Conservation (phyloP, 2,797 vertebrate species). For the Myripristis murdjan region DNA sequence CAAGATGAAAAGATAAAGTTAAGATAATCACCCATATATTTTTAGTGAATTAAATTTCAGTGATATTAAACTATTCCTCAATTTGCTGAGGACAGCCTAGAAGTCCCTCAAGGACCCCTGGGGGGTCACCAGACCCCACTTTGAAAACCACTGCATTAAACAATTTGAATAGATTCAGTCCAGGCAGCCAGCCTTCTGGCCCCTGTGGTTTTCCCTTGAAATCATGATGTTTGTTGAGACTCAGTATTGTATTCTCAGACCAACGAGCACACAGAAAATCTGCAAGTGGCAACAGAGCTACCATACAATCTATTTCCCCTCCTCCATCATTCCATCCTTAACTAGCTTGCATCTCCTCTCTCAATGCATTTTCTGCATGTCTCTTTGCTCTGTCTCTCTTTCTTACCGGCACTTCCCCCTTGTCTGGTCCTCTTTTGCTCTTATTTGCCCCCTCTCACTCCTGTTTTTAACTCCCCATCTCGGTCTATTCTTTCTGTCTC, state of each 20-base stretch:
- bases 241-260: no score
- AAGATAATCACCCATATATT: no score
- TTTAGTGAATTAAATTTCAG: no score
- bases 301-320: neutral
- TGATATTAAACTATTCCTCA: no score
- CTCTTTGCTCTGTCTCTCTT: conserved; percentile 8
- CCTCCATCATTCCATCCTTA: conserved; percentile 5
- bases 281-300: neutral
- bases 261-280: no score
- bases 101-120: no score
- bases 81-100: no score
- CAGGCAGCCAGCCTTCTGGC: neutral
- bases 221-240: no score
- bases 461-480: conserved; percentile 55
- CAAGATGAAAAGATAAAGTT: no score
- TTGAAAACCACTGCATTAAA: no score
- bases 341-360: neutral
- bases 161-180: no score
- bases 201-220: neutral
- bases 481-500: conserved; percentile 52
- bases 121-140: no score
- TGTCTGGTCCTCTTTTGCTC: conserved; percentile 44
- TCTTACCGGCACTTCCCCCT: neutral
- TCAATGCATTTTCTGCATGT: neutral
- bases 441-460: conserved; percentile 34